Conservation (phyloP, 2,113 vertebrate genomes). For the Himantopus leucocephalus region DNA sequence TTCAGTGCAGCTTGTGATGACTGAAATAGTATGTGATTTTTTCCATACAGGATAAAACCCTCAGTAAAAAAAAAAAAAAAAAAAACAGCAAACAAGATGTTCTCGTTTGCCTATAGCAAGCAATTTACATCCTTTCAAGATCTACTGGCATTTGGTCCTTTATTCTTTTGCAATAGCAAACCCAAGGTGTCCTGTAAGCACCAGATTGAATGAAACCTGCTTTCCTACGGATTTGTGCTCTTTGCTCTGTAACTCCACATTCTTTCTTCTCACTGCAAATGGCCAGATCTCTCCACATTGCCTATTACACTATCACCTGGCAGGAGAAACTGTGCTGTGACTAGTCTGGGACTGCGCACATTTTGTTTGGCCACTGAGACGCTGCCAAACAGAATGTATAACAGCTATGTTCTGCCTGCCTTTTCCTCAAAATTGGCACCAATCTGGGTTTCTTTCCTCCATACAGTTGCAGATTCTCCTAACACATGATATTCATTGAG, state of each 20-base stretch:
- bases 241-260: background rate
- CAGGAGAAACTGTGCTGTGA: constrained; percentile 36
- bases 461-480: background rate
- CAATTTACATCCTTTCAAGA: constrained; percentile 12
- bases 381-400: constrained; percentile 45
- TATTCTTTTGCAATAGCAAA: background rate
- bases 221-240: constrained; percentile 1
- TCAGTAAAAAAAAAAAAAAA: background rate
- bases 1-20: background rate
- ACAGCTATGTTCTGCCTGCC: constrained; percentile 53
- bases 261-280: constrained; percentile 10
- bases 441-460: background rate
- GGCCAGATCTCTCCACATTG: background rate
- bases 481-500: background rate
- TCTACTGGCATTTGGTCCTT: background rate
- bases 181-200: constrained; percentile 40
- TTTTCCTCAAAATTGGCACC: constrained; percentile 29
- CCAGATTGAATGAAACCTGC: constrained; percentile 46
- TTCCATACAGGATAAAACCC: background rate
- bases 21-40: background rate
- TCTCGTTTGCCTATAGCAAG: constrained; percentile 11
- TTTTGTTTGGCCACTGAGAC: constrained; percentile 46
- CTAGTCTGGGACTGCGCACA: background rate
- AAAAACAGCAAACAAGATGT: background rate
- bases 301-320: constrained; percentile 6